Base-by-base conservation (phyloP, 2,113 vertebrate genomes). In the Bos indicus region DNA sequence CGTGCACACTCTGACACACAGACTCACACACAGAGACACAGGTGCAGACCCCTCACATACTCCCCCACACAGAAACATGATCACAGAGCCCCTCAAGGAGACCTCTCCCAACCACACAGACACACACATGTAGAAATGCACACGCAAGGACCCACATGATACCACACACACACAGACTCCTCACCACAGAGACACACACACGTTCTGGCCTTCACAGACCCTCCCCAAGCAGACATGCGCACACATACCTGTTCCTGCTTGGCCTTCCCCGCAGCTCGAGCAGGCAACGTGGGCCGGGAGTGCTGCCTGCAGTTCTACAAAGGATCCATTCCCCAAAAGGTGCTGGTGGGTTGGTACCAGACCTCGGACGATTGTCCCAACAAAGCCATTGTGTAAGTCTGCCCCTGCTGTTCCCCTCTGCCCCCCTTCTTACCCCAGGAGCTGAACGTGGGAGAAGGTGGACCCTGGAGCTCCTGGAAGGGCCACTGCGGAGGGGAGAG, bases 271-370 rank as follows among this genome's bases (percentile, higher is more conserved):
- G 12, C 4, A 98, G 98, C 91, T 7, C 89, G 92, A 78, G 97
- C 5, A 0, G 43, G 93, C 60, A 95, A 86, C 0, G 78, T 96
- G 77, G 96, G 96, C 62, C 28, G 26, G 1, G 97, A 98, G 33
- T 98, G 98, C 89, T 98, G 98, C 43, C 3, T 1, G 33, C 6
- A 83, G 19, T 92, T 92, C 60, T 90, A 94, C 93, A 78, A 13
- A 21, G 97, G 93, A 2, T 52, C 48, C n/a, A 85, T 98, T 30
- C 96, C 96, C 0, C 0, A 82, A 36, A 43, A 2, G 4, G 96
- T 0, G 80, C 52, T 98, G 90, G 36, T 15, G 40, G 1, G 0
- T 0, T 98, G 97, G 97, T 88, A 91, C 48, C 21, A 0, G 51
- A 98, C 98, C 40, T 64, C 98, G 0, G 3, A 0, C 0, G 87